Base-by-base conservation (phyloP, 2,113 vertebrate genomes). In the Myiopsitta monachus region DNA sequence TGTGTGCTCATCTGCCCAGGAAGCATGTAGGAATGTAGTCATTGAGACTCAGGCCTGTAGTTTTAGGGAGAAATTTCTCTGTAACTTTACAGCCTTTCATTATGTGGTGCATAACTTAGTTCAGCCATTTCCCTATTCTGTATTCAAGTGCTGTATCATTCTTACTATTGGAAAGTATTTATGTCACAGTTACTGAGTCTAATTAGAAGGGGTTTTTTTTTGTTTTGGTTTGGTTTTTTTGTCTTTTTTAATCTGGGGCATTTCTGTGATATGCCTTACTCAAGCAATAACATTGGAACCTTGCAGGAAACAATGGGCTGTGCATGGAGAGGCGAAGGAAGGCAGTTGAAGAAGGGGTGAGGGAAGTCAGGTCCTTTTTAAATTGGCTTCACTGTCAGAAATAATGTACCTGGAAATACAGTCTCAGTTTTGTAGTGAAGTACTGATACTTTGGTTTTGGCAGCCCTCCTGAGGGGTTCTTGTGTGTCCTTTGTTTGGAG, bases 401-500 rank as follows among this genome's bases (percentile, higher is more conserved):
- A 61, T 75, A 75, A 92, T 1, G 11, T 87, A 91, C 47, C 77
- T 84, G 44, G 39, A 87, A 92, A 92, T 68, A 75, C 11, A 14
- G 1, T 4, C 77, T 55, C 36, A n/a, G 55, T 82, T 92, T 84
- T 9, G 2, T 54, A 54, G 79, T 38, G 41, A 85, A 90, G 52
- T 89, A 49, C n/a, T 80, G 62, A 14, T 6, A 18, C 39, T 76
- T 78, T 49, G 41, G 66, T 96, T 90, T 47, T 5, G 2, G 33
- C 67, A 83, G 81, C 73, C 49, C 68, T 87, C 43, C 83, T 78
- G 44, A 61, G 39, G 51, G 7, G 64, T 38, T 83, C 78, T 90
- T 92, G 33, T 64, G 9, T 47, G 30, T 81, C 55, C 55, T 90
- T 95, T 94, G 62, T 96, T 95, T 80, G 26, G 64, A 33, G 27